Percentiles rank a stretch among this genome's conserved stretches.
These are phyloP conservation scores for Aleadryas rufinucha DNA, from an alignment of 2,113 vertebrate species.

Conservation along the genomic window DNA sequence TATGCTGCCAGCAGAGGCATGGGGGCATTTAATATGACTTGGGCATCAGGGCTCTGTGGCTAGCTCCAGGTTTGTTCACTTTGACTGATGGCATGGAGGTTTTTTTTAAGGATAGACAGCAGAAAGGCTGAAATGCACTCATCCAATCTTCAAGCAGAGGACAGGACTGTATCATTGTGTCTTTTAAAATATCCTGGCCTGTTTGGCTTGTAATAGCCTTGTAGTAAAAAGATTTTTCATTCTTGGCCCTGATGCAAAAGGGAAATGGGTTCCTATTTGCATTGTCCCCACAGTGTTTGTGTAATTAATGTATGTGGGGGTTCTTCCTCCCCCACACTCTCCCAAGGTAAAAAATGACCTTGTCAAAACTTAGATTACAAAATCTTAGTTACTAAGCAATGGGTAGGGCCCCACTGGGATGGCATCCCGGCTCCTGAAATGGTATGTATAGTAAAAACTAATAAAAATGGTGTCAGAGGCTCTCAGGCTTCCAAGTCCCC, in stretches of 20 bases:
- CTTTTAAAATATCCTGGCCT: neutral
- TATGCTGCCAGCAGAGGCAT: neutral
- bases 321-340: conserved; percentile 59
- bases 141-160: neutral
- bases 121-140: neutral
- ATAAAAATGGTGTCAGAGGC: conserved; percentile 82
- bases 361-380: conserved; percentile 82
- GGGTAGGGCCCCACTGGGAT: conserved; percentile 75
- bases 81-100: neutral
- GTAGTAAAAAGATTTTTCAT: conserved; percentile 25
- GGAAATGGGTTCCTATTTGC: conserved; percentile 62
- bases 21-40: neutral
- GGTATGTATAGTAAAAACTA: conserved; percentile 81
- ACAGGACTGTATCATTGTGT: neutral
- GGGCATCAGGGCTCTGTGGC: neutral
- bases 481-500: conserved; percentile 79
- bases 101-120: neutral
- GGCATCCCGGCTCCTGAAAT: conserved; percentile 75
- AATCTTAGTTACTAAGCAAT: conserved; percentile 80
- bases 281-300: conserved; percentile 76
- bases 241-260: conserved; percentile 30
- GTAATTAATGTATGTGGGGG: conserved; percentile 80
- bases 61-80: neutral
- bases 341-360: conserved; percentile 83
- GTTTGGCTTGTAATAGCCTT: neutral